These are phyloP conservation scores for Noctua janthina DNA, from an alignment of 2,888 invertebrate species.

Conservation along the genomic window DNA sequence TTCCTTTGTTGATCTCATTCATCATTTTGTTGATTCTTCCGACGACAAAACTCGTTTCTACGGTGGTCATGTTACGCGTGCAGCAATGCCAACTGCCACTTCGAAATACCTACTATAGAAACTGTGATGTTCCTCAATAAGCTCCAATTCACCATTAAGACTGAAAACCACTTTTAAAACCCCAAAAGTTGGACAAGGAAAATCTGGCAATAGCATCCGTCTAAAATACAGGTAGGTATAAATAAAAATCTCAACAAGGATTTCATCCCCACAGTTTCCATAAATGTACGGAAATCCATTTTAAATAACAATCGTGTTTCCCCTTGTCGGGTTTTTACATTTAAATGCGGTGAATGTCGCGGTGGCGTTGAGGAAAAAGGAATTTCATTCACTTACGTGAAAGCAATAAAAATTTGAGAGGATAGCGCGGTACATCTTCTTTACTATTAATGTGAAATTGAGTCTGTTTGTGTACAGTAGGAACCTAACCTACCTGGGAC, in stretches of 20 bases:
- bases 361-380: constrained; percentile 32
- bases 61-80: too few relatives aligned
- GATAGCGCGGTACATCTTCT: constrained; percentile 16
- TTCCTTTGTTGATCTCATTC: too few relatives aligned
- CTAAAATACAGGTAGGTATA: background rate
- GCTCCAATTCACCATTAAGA: background rate
- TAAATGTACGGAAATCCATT: constrained; percentile 44
- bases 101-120: background rate
- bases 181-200: background rate
- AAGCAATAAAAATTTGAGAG: constrained; percentile 39
- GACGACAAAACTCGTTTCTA: too few relatives aligned
- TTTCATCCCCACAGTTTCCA: background rate
- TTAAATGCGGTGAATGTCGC: constrained; percentile 49
- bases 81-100: background rate
- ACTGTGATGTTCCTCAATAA: background rate
- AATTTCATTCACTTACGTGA: constrained; percentile 47
- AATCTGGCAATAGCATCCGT: background rate
- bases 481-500: background rate
- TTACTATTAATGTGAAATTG: constrained; percentile 26
- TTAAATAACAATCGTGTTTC: constrained; percentile 54
- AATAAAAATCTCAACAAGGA: background rate
- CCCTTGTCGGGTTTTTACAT: constrained; percentile 49
- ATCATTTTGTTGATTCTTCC: too few relatives aligned
- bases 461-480: constrained; percentile 15
- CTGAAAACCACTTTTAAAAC: background rate